phyloP scores from a whole-genome alignment of 2,888 invertebrate genomes.

The Drosophila paranaensis region DNA sequence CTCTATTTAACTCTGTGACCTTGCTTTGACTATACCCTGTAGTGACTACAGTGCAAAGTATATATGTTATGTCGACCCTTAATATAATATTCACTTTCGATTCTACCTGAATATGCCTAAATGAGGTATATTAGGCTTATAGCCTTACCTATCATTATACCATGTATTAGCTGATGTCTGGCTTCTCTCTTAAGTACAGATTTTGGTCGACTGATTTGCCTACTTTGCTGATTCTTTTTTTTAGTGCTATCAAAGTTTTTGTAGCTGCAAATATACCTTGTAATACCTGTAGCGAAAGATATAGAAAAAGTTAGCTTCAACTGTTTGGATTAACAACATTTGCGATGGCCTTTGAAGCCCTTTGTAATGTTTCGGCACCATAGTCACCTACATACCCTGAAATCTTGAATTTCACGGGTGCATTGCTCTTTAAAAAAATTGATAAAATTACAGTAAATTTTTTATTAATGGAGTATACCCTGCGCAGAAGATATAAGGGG shows the following conservation, averaged over 20 bases:
- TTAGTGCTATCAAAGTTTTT: not conserved
- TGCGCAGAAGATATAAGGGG: not conserved
- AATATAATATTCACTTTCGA: no score
- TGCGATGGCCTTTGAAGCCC: no score
- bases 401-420: not conserved
- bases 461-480: not conserved
- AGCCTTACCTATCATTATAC: fast-evolving
- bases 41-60: not conserved
- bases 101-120: not conserved
- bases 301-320: not conserved
- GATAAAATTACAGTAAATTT: no score
- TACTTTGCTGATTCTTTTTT: no score
- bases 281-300: not conserved
- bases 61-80: no score
- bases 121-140: not conserved
- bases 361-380: not conserved
- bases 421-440: not conserved
- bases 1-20: no score
- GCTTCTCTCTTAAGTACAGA: no score
- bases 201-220: no score
- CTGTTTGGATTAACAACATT: not conserved
- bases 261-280: not conserved
- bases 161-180: not conserved
- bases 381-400: not conserved
- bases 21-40: not conserved